Evolutionary conservation across 2,888 invertebrate species (phyloP).

Genomic region (Caenorhabditis sp.): DNA sequence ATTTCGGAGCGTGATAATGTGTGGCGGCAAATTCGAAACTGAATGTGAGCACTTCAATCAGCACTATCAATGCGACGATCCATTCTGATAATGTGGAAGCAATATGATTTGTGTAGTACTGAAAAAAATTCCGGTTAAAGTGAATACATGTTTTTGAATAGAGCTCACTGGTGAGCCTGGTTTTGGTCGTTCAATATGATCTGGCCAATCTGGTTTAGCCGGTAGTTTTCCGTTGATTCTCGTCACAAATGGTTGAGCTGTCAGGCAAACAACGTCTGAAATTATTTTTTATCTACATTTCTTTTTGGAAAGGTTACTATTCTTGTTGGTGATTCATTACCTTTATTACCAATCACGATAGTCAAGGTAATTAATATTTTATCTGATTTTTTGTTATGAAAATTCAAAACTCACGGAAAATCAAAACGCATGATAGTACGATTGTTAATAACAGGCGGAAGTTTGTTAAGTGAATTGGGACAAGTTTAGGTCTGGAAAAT

Average conservation of each 20-base stretch:
- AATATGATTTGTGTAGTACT: constrained; percentile 36
- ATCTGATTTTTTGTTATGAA: not conserved
- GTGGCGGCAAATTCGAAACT: constrained; percentile 24
- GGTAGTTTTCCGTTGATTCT: constrained; percentile 21
- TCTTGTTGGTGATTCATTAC: not conserved
- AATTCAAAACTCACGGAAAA: constrained; percentile 33
- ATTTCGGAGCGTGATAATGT: constrained; percentile 14
- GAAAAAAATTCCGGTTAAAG: constrained; percentile 4
- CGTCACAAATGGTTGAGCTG: constrained; percentile 21
- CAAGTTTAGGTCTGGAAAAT: constrained; percentile 16
- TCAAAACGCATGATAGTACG: constrained; percentile 6
- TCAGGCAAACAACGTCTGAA: constrained; percentile 25
- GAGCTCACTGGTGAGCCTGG: constrained; percentile 10
- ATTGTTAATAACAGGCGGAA: constrained; percentile 19
- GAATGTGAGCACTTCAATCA: constrained; percentile 16
- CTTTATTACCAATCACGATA: not conserved
- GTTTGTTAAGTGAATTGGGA: constrained; percentile 12
- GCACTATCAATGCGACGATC: constrained; percentile 27
- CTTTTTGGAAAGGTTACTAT: not conserved
- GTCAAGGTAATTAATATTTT: not conserved
- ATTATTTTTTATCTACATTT: not conserved
- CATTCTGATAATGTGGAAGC: constrained; percentile 35
- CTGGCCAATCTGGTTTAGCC: constrained; percentile 2
- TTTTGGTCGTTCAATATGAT: constrained; percentile 25
- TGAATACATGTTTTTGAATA: too few relatives aligned